Percentiles rank a stretch among this genome's conserved stretches.
phyloP scores from a whole-genome alignment of 2,888 invertebrate genomes.

The Drosophila flavopinicola region DNA sequence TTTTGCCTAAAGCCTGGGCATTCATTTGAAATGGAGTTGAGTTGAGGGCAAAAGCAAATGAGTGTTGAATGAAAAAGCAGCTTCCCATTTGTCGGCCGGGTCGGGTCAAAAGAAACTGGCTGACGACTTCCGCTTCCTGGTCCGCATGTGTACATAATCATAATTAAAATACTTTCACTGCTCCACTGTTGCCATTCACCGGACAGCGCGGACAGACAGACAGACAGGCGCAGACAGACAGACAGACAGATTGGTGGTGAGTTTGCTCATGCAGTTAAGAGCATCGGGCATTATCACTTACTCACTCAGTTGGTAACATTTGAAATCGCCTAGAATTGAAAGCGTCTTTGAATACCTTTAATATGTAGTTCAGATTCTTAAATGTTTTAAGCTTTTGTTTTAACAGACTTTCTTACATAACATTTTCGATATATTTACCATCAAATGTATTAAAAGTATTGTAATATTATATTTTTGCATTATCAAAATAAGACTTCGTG shows the following conservation, averaged over 20 bases:
- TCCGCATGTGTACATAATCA: conserved; percentile 46
- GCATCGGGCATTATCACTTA: not conserved
- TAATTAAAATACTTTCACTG: conserved; percentile 75
- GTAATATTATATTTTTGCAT: no score
- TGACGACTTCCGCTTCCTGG: conserved; percentile 59
- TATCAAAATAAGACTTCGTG: no score
- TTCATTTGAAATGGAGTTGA: not conserved
- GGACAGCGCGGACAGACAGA: conserved; percentile 18
- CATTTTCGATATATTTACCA: no score
- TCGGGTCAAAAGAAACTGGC: conserved; percentile 26
- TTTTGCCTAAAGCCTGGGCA: not conserved
- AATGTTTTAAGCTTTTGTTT: no score
- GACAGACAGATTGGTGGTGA: conserved; percentile 44
- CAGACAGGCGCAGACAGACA: no score
- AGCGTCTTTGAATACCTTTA: no score
- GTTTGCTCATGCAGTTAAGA: conserved; percentile 13
- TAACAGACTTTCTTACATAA: no score
- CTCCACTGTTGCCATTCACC: conserved; percentile 57
- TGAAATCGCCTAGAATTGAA: not conserved
- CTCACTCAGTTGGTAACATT: not conserved
- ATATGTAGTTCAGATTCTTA: no score
- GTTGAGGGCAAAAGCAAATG: conserved; percentile 31
- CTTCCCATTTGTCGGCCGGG: conserved; percentile 6
- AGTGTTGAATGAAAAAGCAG: conserved; percentile 3
- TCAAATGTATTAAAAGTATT: no score